These are phyloP conservation scores for Corticium candelabrum DNA, from an alignment of 37 sponge, comb jelly and placozoan species.

Conservation along the genomic window DNA sequence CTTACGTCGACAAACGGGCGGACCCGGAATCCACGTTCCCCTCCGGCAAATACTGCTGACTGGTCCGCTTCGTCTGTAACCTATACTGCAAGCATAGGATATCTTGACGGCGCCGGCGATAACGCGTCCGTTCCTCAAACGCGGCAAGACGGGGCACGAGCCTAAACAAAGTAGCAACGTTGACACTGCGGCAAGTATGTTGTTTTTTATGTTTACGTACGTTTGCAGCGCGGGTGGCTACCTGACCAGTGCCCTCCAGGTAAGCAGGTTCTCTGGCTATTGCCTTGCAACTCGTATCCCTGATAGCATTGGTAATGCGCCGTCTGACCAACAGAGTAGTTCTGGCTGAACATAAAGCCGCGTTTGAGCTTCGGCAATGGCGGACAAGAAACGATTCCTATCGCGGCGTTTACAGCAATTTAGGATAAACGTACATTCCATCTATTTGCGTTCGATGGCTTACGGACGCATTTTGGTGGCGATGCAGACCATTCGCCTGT, in stretches of 20 bases:
- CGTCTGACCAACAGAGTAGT: background rate
- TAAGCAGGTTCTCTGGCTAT: background rate
- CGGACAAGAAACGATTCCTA: background rate
- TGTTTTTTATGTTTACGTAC: background rate
- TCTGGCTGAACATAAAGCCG: background rate
- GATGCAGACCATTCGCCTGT: background rate
- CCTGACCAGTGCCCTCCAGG: background rate
- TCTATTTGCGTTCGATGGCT: background rate
- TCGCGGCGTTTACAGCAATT: background rate
- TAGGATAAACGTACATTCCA: background rate
- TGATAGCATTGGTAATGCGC: background rate
- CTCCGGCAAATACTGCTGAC: background rate
- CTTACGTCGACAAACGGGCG: background rate
- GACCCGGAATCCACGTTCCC: background rate
- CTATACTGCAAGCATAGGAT: background rate
- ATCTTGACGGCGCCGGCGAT: background rate
- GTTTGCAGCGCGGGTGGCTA: background rate
- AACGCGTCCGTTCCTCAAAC: background rate
- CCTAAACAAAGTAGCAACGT: background rate
- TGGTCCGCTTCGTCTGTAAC: background rate
- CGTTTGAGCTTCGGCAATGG: background rate
- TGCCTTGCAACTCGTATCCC: background rate
- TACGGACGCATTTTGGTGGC: background rate
- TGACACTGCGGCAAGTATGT: background rate
- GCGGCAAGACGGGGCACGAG: background rate